Evolutionary conservation across 2,797 vertebrate species (phyloP).

Genomic region (Cichlasoma orientale): DNA sequence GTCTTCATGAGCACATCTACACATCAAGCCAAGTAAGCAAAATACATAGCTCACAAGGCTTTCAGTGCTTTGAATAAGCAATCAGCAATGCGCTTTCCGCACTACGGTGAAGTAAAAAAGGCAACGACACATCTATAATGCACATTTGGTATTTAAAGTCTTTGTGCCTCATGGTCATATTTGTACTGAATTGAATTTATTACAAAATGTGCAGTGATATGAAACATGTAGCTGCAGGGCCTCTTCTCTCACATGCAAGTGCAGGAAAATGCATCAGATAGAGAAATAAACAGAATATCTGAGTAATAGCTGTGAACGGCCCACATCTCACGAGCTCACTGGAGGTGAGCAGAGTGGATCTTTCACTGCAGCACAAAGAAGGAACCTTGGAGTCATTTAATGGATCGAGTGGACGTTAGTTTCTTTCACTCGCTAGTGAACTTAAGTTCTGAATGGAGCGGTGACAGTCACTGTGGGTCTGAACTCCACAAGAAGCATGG

Average conservation of each 20-base stretch:
- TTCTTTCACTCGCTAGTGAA: constrained; percentile 64
- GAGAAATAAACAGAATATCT: constrained; percentile 77
- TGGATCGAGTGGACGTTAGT: constrained; percentile 64
- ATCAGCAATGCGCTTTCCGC: constrained; percentile 53
- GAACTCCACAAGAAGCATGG: constrained; percentile 83
- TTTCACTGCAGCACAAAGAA: constrained; percentile 34
- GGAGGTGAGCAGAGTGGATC: constrained; percentile 54
- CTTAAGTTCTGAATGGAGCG: constrained; percentile 29
- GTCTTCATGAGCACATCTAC: constrained; percentile 64
- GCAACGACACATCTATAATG: constrained; percentile 70
- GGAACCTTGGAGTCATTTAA: constrained; percentile 55
- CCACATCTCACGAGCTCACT: constrained; percentile 56
- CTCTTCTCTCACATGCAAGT: constrained; percentile 64
- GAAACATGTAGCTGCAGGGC: constrained; percentile 83
- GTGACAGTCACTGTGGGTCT: constrained; percentile 26
- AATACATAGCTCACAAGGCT: constrained; percentile 43
- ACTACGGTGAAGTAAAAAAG: constrained; percentile 40
- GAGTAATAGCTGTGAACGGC: constrained; percentile 60
- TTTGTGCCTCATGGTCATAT: constrained; percentile 82
- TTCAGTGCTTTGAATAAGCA: constrained; percentile 58
- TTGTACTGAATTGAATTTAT: constrained; percentile 82
- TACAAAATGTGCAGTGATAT: constrained; percentile 83
- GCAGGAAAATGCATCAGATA: constrained; percentile 71
- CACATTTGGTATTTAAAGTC: constrained; percentile 82
- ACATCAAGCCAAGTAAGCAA: constrained; percentile 62